Evolutionary conservation across 2,888 invertebrate genomes (phyloP), one percentile per base, ranked within the genome.

Genomic region (Parasteatoda lunata): DNA sequence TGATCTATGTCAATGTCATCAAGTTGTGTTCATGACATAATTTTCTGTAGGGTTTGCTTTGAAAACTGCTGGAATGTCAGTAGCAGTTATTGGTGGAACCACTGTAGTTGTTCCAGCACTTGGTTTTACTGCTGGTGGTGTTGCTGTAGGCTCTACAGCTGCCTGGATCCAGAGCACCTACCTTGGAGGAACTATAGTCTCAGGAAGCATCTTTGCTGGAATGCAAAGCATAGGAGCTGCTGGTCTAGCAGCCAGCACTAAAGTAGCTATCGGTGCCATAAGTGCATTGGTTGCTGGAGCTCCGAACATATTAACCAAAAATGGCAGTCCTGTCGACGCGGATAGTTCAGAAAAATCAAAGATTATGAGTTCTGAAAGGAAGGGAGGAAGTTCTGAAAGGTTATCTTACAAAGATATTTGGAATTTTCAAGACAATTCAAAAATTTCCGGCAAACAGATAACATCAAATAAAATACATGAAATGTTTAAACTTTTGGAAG

Each of bases 141-240:
- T 84, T 0, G 66, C 65, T 6, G 77, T 77, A n/a, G 77, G 77
- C 2, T 65, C 84, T 9, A 0, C 30, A 2, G 84, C 84, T 11
- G 84, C 84, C 48, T 4, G 48, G n/a, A 71, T 54, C 52, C 84
- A 84, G 51, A 71, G 71, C 30, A 51, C 72, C 0, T 49, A 5
- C 45, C 69, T 73, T 4, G 84, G 84, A 13, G 77, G 77, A 5
- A 72, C 72, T 5, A 77, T 84, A n/a, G 71, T 51, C 2, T 52
- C 77, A 3, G 77, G 84, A 45, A 70, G 84, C 47, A 6, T 51
- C 9, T 84, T 77, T 72, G 77, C 84, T 5, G 51, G 13, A 4
- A 48, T 77, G 4, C 84, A 84, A 51, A 84, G 84, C 11, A 30
- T 84, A 13, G 77, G 77, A 52, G 77, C 72, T 13, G 52, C 65